Percentiles rank a stretch among this genome's conserved stretches.
Evolutionary conservation across 2,888 invertebrate genomes (phyloP).

Genomic region (Drosophila quinaria): DNA sequence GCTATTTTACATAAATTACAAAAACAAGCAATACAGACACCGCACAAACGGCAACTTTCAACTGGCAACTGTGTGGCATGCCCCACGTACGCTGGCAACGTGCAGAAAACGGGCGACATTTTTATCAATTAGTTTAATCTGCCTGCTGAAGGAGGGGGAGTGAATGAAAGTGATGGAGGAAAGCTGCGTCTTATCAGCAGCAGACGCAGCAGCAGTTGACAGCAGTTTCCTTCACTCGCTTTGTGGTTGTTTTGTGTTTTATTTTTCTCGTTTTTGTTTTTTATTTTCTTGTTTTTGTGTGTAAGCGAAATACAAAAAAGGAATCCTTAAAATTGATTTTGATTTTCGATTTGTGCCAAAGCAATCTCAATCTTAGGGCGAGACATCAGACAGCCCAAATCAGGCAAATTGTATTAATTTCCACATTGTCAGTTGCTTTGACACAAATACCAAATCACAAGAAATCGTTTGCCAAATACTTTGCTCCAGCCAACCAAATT

Average conservation of each 20-base stretch:
- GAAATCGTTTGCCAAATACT: slow-evolving; percentile 47
- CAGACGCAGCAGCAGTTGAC: slow-evolving; percentile 63
- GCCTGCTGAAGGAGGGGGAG: slow-evolving; percentile 18
- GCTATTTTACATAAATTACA: slow-evolving; percentile 80
- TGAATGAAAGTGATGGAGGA: not conserved
- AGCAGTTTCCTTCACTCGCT: slow-evolving; percentile 48
- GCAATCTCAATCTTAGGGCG: slow-evolving; percentile 66
- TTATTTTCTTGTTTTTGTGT: slow-evolving; percentile 2
- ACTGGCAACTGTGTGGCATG: slow-evolving; percentile 37
- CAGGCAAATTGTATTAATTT: slow-evolving; percentile 81
- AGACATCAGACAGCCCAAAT: slow-evolving; percentile 73
- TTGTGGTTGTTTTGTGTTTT: slow-evolving; percentile 44
- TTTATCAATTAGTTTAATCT: slow-evolving; percentile 82
- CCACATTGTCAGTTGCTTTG: slow-evolving; percentile 76
- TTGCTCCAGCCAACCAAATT: slow-evolving; percentile 47
- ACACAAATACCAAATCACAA: slow-evolving; percentile 66
- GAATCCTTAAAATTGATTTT: slow-evolving; percentile 74
- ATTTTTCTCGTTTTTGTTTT: not conserved
- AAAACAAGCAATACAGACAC: slow-evolving; percentile 55
- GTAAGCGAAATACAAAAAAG: slow-evolving; percentile 19
- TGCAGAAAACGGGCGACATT: slow-evolving; percentile 74
- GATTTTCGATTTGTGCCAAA: slow-evolving; percentile 70
- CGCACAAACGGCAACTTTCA: slow-evolving; percentile 9
- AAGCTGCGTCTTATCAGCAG: slow-evolving; percentile 45
- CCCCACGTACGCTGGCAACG: slow-evolving; percentile 63